phyloP scores from a whole-genome alignment of 2,113 vertebrate species.

The Misgurnus anguillicaudatus region DNA sequence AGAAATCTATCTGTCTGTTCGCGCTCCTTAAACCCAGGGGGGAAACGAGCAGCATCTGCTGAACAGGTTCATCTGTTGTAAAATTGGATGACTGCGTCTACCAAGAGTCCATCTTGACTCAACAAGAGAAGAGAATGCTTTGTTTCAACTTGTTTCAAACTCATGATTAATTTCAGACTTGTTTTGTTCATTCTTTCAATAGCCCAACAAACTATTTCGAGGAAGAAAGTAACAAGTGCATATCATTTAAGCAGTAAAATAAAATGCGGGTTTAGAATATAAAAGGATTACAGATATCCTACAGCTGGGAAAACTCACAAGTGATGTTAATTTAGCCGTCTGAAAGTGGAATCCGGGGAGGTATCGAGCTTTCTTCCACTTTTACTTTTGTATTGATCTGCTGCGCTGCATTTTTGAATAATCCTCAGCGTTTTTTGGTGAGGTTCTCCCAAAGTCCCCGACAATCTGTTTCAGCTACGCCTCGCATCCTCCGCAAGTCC shows the following conservation, averaged over 20 bases:
- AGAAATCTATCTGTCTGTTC: constrained; percentile 63
- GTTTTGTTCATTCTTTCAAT: constrained; percentile 6
- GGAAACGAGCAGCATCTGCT: constrained; percentile 52
- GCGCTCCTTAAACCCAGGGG: constrained; percentile 43
- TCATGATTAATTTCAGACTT: background rate
- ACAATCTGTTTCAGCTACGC: constrained; percentile 55
- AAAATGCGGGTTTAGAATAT: constrained; percentile 20
- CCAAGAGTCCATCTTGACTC: constrained; percentile 14
- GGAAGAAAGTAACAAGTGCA: background rate
- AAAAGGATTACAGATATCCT: constrained; percentile 19
- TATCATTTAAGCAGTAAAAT: constrained; percentile 3
- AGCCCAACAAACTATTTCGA: constrained; percentile 1
- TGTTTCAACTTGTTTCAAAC: background rate
- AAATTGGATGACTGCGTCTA: constrained; percentile 37
- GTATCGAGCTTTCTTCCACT: constrained; percentile 32
- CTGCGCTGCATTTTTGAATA: constrained; percentile 45
- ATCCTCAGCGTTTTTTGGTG: constrained; percentile 44
- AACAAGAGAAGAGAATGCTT: constrained; percentile 13
- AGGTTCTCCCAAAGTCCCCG: constrained; percentile 42
- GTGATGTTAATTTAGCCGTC: constrained; percentile 49
- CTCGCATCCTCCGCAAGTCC: constrained; percentile 32
- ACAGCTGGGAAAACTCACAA: background rate
- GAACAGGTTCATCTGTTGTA: constrained; percentile 46
- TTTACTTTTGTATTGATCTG: constrained; percentile 44
- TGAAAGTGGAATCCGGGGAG: constrained; percentile 23